Conservation (phyloP, 2,113 vertebrate species). For the Cephalopterus ornatus region DNA sequence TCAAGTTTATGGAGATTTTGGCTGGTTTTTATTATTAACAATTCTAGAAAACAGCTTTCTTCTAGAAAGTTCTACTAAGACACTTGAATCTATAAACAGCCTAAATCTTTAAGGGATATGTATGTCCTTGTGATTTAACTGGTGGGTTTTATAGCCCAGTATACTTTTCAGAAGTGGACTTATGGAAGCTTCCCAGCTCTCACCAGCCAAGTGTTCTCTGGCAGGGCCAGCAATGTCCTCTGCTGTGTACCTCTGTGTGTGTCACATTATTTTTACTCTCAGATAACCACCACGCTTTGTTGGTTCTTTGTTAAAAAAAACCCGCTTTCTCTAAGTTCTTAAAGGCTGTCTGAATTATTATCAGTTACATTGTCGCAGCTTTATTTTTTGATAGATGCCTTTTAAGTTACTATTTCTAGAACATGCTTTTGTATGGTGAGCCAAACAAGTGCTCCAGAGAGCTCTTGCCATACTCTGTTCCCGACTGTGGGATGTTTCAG, state of each 20-base stretch:
- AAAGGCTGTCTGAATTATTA: neutral
- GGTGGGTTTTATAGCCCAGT: neutral
- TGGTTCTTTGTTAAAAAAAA: neutral
- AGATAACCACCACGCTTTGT: rapidly evolving
- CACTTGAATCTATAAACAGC: neutral
- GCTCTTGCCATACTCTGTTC: neutral
- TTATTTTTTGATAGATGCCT: neutral
- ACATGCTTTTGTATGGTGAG: neutral
- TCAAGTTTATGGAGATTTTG: neutral
- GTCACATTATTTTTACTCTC: neutral
- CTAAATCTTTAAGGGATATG: neutral
- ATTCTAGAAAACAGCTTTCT: neutral
- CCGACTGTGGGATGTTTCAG: neutral
- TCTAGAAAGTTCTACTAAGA: neutral
- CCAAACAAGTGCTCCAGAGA: neutral
- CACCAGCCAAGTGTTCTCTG: neutral
- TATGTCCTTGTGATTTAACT: neutral
- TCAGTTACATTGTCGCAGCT: neutral
- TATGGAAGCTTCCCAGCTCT: neutral
- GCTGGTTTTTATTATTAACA: neutral
- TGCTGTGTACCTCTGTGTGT: rapidly evolving
- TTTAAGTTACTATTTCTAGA: neutral
- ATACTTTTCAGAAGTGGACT: neutral
- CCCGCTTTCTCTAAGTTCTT: neutral
- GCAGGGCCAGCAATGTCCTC: neutral